Percentiles rank a stretch among this genome's conserved stretches.
Conservation (phyloP, 2,888 invertebrate genomes). For the Megamerina dolium region DNA sequence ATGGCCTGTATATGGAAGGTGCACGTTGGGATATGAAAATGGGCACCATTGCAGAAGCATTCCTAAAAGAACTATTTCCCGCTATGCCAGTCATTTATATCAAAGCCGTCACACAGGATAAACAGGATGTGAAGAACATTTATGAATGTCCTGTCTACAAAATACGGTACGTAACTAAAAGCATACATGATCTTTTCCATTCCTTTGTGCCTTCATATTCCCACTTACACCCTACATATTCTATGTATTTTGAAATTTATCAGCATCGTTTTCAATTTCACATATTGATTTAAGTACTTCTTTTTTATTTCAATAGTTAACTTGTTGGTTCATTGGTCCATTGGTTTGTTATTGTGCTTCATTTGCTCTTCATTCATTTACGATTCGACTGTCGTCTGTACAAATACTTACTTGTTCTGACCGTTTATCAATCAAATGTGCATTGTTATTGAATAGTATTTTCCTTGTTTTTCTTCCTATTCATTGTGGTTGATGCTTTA, state of each 20-base stretch:
- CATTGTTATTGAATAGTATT: slow-evolving; percentile 27
- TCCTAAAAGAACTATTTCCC: slow-evolving; percentile 84
- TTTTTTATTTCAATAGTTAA: too few relatives aligned
- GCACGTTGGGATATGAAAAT: slow-evolving; percentile 82
- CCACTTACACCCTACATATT: too few relatives aligned
- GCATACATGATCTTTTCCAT: too few relatives aligned
- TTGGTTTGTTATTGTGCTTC: too few relatives aligned
- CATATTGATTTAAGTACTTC: too few relatives aligned
- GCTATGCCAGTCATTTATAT: slow-evolving; percentile 85
- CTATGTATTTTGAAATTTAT: too few relatives aligned
- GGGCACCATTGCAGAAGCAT: slow-evolving; percentile 76
- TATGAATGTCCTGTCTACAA: slow-evolving; percentile 94
- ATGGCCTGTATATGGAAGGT: slow-evolving; percentile 88
- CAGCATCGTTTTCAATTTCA: too few relatives aligned
- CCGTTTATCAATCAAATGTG: slow-evolving; percentile 40
- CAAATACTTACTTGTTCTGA: slow-evolving; percentile 16
- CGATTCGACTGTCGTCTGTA: too few relatives aligned
- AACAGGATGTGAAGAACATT: slow-evolving; percentile 78
- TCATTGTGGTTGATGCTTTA: not conserved
- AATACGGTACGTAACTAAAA: slow-evolving; percentile 60
- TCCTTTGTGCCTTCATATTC: not conserved
- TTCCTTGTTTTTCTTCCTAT: slow-evolving; percentile 6
- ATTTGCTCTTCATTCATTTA: too few relatives aligned
- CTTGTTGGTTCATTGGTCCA: too few relatives aligned
- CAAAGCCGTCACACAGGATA: slow-evolving; percentile 80